Base-by-base conservation (phyloP, 2,113 vertebrate species). In the Ceratotherium simum region DNA sequence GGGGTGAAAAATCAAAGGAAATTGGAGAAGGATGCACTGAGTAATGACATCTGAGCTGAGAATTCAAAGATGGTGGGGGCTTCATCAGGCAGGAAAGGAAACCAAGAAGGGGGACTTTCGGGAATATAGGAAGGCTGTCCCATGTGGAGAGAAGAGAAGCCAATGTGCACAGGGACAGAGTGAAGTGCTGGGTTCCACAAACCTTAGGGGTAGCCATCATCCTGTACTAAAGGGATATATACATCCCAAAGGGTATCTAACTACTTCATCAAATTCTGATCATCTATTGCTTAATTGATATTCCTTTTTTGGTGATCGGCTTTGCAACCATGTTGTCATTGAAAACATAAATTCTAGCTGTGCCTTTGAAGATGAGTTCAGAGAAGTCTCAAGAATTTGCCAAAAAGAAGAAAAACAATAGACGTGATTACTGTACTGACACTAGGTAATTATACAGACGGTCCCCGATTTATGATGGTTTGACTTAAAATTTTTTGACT, bases 171-270 rank as follows among this genome's bases (percentile, higher is more conserved):
- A 1, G 31, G 48, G 18, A 79, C 13, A 54, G 51, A 54, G 17
- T 78, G 31, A 54, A 51, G 48, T 21, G 20, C 18, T n/a, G 18
- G 10, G 14, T 17, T 25, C n/a, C 16, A 76, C 73, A 51, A 39
- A 27, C n/a, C 8, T 5, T 14, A 27, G 16, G n/a, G 56, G 23
- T 0, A 4, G 14, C 8, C n/a, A 1, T 27, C n/a, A 29, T 29
- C 56, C 79, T 39, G n/a, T 10, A 25, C 23, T 39, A 29, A 29
- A 29, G 3, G n/a, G 79, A 17, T 27, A n/a, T 27, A 14, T 36
- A 21, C 51, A 58, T 80, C 78, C 78, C 56, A 39, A 39, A 10
- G n/a, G 17, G 79, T 12, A 27, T 39, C 7, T 39, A 60, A 27
- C 5, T 39, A 79, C 25, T 14, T 8, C 42, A 9, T 29, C 36